phyloP scores from a whole-genome alignment of 2,113 vertebrate genomes.

The Taxidea taxus region DNA sequence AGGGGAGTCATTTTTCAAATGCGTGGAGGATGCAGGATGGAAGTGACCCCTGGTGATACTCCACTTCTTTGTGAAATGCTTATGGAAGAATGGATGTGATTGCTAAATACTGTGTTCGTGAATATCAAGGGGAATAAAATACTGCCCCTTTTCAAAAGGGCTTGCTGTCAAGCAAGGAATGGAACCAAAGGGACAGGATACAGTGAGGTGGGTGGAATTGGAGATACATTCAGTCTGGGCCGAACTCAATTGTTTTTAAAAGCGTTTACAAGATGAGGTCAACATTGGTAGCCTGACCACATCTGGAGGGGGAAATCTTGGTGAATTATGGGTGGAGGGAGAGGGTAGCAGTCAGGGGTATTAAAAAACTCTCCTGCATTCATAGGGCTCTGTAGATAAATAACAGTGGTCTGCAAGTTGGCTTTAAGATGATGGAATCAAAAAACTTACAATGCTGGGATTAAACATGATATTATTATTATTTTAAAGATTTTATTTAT shows the following conservation, averaged over 20 bases:
- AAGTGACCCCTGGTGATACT: neutral
- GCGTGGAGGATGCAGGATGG: neutral
- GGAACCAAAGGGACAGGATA: neutral
- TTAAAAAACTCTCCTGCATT: neutral
- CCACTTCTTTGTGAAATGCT: neutral
- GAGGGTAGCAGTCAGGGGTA: neutral
- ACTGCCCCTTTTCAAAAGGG: neutral
- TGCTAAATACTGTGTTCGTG: neutral
- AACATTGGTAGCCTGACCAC: neutral
- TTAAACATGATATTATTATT: neutral
- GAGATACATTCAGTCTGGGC: neutral
- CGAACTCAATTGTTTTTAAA: neutral
- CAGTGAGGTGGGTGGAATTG: neutral
- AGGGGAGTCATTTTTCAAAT: constrained; percentile 21
- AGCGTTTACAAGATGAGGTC: neutral
- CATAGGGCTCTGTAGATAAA: neutral
- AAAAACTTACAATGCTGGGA: neutral
- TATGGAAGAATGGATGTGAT: neutral
- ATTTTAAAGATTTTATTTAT: neutral
- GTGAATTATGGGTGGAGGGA: neutral
- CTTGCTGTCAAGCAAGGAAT: neutral
- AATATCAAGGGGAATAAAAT: neutral
- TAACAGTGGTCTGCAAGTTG: neutral
- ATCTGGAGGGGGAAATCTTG: neutral
- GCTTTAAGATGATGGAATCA: neutral